Conservation (phyloP, 2,113 vertebrate genomes). For the Eptesicus fuscus region DNA sequence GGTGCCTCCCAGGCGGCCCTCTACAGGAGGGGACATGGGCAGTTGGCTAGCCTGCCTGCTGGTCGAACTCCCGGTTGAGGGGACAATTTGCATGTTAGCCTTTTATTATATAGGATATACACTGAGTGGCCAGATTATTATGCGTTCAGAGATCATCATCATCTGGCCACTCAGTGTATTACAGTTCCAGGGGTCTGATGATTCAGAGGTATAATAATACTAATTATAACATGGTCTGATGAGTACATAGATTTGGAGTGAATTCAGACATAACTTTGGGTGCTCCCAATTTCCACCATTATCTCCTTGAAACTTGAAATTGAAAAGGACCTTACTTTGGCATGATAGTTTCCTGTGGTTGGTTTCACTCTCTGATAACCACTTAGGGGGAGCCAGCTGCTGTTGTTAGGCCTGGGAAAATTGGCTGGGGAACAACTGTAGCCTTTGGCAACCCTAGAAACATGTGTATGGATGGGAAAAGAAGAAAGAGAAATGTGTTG, state of each 20-base stretch:
- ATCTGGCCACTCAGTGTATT: not conserved
- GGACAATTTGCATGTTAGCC: no score
- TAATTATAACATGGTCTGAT: not conserved
- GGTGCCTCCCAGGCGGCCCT: no score
- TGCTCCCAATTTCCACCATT: not conserved
- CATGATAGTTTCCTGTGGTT: not conserved
- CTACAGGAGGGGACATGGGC: no score
- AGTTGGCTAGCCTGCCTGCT: no score
- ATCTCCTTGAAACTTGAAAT: not conserved
- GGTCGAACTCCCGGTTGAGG: no score
- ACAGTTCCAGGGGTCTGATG: not conserved
- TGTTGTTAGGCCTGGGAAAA: not conserved
- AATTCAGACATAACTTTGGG: not conserved
- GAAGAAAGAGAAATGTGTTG: not conserved
- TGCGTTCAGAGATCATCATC: no score
- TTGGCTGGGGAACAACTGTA: not conserved
- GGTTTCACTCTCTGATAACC: conserved; percentile 19
- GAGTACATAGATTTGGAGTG: not conserved
- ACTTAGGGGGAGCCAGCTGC: not conserved
- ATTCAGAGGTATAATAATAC: not conserved
- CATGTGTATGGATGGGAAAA: not conserved
- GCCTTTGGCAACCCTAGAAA: not conserved
- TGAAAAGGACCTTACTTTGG: not conserved
- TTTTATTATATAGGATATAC: no score
- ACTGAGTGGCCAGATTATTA: no score